These are phyloP conservation scores for Coelogynopora nodosa DNA, from an alignment of 2,888 invertebrate genomes.

Conservation along the genomic window DNA sequence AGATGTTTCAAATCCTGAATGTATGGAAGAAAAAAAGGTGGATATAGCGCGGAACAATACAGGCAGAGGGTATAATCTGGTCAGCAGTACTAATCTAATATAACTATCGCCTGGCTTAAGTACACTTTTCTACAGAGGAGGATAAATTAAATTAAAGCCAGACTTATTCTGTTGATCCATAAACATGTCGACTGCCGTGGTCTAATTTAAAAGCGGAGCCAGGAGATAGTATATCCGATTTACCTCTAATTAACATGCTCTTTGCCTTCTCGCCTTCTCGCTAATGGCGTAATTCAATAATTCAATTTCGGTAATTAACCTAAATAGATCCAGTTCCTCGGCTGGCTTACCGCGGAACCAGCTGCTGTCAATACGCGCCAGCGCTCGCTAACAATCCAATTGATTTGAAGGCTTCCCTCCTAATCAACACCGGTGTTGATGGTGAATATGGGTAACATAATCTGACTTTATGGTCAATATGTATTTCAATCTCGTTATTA, in stretches of 20 bases:
- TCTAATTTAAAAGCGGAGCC: conserved; percentile 24
- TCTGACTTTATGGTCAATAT: not conserved
- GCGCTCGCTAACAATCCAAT: conserved; percentile 1
- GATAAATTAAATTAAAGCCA: not conserved
- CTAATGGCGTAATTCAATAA: conserved; percentile 38
- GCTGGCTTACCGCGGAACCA: not conserved
- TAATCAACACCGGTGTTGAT: not conserved
- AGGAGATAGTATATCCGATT: not conserved
- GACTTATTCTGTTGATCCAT: conserved; percentile 13
- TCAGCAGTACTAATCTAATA: not conserved
- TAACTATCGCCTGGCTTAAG: not conserved
- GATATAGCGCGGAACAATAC: too few relatives aligned
- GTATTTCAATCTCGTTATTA: conserved; percentile 19
- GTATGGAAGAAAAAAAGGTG: not conserved
- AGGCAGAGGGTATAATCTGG: too few relatives aligned
- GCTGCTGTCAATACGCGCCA: conserved; percentile 3
- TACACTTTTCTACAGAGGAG: not conserved
- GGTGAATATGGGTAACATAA: not conserved
- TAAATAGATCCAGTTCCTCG: conserved; percentile 18
- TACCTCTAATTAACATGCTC: not conserved
- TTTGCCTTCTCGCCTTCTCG: not conserved
- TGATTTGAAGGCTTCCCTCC: not conserved
- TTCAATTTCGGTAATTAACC: conserved; percentile 37
- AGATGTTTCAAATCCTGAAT: not conserved
- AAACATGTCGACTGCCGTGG: not conserved